Base-by-base conservation (phyloP, 2,113 vertebrate genomes). In the Poeciliopsis turrubarensis region DNA sequence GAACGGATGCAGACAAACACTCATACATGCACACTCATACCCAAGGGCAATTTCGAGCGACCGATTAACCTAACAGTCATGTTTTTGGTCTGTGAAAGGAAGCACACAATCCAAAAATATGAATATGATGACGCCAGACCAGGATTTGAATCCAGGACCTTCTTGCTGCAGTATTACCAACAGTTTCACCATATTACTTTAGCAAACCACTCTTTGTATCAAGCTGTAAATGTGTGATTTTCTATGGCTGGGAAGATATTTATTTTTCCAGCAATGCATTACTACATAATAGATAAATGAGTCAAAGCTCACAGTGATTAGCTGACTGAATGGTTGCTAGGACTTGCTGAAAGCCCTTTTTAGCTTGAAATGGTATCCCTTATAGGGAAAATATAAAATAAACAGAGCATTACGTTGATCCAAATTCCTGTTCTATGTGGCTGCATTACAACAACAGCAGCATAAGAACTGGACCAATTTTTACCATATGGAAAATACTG, bases 401-500 rank as follows among this genome's bases (percentile, higher is more conserved):
- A 41, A 64, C 29, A 51, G 32, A 63, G n/a, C 67, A 64, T 31
- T 66, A 47, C 68, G 75, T 47, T 71, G 29, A 31, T 22, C 34
- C 69, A 10, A 82, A 79, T 34, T 68, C 61, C 19, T 44, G 67
- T 57, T 19, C 70, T 27, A 39, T 66, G 41, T 57, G 68, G 75
- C 60, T 54, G 1, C 54, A 47, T 31, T 57, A 32, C 3, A 60
- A 60, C n/a, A 77, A 65, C 34, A 11, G n/a, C 81, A 69, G 66
- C 72, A 83, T 71, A 79, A 60, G 66, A 78, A 71, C 32, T 73
- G 39, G 37, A 41, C 70, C 68, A 60, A 66, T 70, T 29, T 22
- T 75, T 0, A 1, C 72, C 75, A 54, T 79, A 79, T 72, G 84
- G 75, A 4, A 44, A 60, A 67, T 68, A 70, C 83, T 54, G 82